These are phyloP conservation scores for Hyles euphorbiae DNA, from an alignment of 1,140 invertebrate genomes.

Conservation along the genomic window DNA sequence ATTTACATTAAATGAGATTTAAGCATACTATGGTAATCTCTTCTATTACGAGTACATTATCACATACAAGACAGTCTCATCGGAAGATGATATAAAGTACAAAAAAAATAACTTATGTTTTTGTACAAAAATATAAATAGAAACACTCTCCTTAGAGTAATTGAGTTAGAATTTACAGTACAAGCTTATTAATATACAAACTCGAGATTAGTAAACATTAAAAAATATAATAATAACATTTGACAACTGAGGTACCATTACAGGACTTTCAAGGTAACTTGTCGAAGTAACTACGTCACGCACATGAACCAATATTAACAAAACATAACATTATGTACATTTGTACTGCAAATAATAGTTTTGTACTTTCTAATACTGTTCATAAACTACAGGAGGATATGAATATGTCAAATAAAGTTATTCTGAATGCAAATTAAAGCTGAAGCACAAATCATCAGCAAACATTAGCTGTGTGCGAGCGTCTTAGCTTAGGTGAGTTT, in stretches of 20 bases:
- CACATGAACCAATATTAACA: constrained; percentile 1
- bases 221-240: no score
- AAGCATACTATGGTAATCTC: background rate
- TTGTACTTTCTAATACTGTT: constrained; percentile 37
- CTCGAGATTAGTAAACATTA: background rate
- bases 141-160: constrained; percentile 1
- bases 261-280: background rate
- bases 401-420: constrained; percentile 5
- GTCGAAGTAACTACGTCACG: constrained; percentile 3
- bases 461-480: constrained; percentile 25
- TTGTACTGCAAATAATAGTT: constrained; percentile 30
- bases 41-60: constrained; percentile 20
- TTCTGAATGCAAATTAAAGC: background rate
- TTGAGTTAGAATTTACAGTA: constrained; percentile 3
- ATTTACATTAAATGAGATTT: no score
- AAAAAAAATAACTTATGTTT: constrained; percentile 15
- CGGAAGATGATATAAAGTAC: constrained; percentile 24
- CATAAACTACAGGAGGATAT: constrained; percentile 10
- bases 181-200: constrained; percentile 3
- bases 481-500: constrained; percentile 55
- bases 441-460: constrained; percentile 26
- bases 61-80: constrained; percentile 37
- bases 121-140: constrained; percentile 3
- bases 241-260: background rate
- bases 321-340: constrained; percentile 13